Evolutionary conservation across 2,888 invertebrate genomes (phyloP).

Genomic region (Clistopyga incitator): DNA sequence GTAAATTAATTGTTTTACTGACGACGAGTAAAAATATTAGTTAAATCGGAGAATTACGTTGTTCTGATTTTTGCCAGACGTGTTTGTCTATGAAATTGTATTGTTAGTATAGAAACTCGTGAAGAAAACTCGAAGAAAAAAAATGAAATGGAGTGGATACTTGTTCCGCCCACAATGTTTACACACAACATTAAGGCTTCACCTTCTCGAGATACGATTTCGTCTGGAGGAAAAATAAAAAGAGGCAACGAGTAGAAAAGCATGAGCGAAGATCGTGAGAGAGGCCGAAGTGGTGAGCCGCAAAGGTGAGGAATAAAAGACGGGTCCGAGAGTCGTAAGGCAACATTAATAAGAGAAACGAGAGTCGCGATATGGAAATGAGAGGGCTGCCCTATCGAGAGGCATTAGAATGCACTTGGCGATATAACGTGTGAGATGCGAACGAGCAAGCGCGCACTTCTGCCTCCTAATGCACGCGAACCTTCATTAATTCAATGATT

Average conservation of each 20-base stretch:
- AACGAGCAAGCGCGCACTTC: constrained; percentile 64
- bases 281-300: constrained; percentile 65
- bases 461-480: constrained; percentile 49
- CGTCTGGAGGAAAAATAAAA: constrained; percentile 40
- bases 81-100: constrained; percentile 73
- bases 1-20: background rate
- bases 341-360: constrained; percentile 75
- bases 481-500: constrained; percentile 76
- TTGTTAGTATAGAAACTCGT: constrained; percentile 71
- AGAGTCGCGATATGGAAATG: constrained; percentile 73
- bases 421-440: constrained; percentile 63
- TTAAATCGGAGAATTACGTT: constrained; percentile 3
- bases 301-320: constrained; percentile 28
- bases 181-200: constrained; percentile 72
- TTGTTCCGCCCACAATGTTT: constrained; percentile 77
- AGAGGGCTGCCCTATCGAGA: constrained; percentile 55
- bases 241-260: constrained; percentile 35
- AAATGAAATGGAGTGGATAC: constrained; percentile 71
- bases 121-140: constrained; percentile 56
- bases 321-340: constrained; percentile 60
- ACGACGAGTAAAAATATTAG: background rate
- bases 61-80: constrained; percentile 37
- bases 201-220: constrained; percentile 57
- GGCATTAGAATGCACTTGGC: constrained; percentile 73
- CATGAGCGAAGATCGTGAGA: constrained; percentile 68